These are phyloP conservation scores for Megaustenia siamemsis DNA, from an alignment of 2,888 invertebrate genomes.

Conservation along the genomic window DNA sequence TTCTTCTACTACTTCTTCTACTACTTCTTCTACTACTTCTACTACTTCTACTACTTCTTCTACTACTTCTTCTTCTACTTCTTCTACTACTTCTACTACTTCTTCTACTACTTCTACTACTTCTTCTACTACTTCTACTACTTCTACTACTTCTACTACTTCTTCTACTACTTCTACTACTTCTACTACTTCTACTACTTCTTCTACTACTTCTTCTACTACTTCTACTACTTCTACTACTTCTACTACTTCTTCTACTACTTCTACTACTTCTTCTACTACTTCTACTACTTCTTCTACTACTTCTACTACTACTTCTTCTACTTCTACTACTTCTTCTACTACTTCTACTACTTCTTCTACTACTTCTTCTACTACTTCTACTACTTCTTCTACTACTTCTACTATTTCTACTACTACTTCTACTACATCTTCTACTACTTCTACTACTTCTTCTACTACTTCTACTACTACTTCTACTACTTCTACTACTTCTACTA, in stretches of 20 bases:
- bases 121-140: no score
- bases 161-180: no score
- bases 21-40: slow-evolving; percentile 30
- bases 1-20: slow-evolving; percentile 11
- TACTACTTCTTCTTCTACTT: slow-evolving; percentile 20
- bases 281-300: slow-evolving; percentile 35
- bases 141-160: no score
- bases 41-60: slow-evolving; percentile 21
- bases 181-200: no score
- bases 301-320: slow-evolving; percentile 36
- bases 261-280: slow-evolving; percentile 36
- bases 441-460: slow-evolving; percentile 11
- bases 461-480: slow-evolving; percentile 34
- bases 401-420: no score
- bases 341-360: slow-evolving; percentile 30
- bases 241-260: slow-evolving; percentile 34
- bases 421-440: slow-evolving; percentile 34
- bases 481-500: slow-evolving; percentile 36
- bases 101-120: no score
- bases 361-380: slow-evolving; percentile 35
- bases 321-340: slow-evolving; percentile 35
- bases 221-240: slow-evolving; percentile 9
- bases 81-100: slow-evolving; percentile 13
- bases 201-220: no score
- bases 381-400: slow-evolving; percentile 35